phyloP scores from a whole-genome alignment of 2,113 vertebrate genomes.

The Melozone crissalis region DNA sequence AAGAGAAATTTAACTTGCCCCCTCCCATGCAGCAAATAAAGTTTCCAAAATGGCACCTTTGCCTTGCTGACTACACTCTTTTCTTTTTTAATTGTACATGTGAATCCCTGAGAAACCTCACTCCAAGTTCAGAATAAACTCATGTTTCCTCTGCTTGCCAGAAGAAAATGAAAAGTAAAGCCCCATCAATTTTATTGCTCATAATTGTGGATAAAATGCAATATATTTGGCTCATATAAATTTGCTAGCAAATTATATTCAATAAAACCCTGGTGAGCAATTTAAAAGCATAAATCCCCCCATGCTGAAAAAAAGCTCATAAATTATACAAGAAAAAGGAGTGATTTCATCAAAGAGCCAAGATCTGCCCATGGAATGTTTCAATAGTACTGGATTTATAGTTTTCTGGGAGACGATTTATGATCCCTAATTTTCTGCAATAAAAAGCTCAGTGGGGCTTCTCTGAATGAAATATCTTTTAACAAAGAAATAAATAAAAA shows the following conservation, averaged over 20 bases:
- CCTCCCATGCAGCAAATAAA: neutral
- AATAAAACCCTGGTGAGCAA: conserved; percentile 73
- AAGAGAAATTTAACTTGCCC: neutral
- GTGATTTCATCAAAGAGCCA: conserved; percentile 80
- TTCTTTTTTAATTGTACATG: conserved; percentile 38
- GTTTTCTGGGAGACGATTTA: conserved; percentile 75
- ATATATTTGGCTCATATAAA: conserved; percentile 76
- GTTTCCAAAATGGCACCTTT: conserved; percentile 39
- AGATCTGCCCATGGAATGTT: conserved; percentile 75
- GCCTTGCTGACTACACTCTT: conserved; percentile 50
- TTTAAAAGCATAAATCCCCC: conserved; percentile 70
- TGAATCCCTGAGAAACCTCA: conserved; percentile 55
- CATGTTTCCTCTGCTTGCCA: conserved; percentile 61
- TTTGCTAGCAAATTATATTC: conserved; percentile 77
- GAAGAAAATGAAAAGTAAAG: conserved; percentile 78
- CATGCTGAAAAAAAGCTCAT: conserved; percentile 72
- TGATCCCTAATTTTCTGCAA: conserved; percentile 74
- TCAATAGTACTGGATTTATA: conserved; percentile 79
- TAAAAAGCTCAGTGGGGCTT: conserved; percentile 77
- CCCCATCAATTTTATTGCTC: conserved; percentile 73
- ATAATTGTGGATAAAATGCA: conserved; percentile 76
- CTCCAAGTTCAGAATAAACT: conserved; percentile 45
- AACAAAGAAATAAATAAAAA: conserved; percentile 63
- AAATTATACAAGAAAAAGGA: conserved; percentile 75
- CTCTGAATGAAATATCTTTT: conserved; percentile 76